These are phyloP conservation scores for Zoroaster sp. DNA, from an alignment of 53 echinoderm and acorn worm genomes.

Conservation along the genomic window DNA sequence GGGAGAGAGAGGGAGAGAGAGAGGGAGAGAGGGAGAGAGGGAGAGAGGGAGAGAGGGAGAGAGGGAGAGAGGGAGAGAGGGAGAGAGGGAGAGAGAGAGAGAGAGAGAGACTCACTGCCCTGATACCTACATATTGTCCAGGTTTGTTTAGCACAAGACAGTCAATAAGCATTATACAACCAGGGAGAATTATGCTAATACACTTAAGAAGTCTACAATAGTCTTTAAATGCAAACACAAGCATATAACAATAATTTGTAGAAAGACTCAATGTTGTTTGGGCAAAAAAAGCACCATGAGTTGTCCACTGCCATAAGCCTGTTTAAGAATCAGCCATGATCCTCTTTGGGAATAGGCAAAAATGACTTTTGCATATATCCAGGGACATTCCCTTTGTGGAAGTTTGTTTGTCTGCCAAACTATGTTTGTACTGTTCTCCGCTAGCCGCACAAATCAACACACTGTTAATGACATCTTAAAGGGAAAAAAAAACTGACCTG, in stretches of 20 bases:
- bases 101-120: background rate
- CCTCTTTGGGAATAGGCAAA: background rate
- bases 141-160: background rate
- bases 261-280: background rate
- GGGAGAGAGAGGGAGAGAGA: too few relatives aligned
- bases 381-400: slow-evolving; percentile 18
- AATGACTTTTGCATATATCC: slow-evolving; percentile 37
- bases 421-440: slow-evolving; percentile 25
- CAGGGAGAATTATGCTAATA: background rate
- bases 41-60: too few relatives aligned
- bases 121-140: background rate
- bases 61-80: too few relatives aligned
- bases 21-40: too few relatives aligned
- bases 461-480: slow-evolving; percentile 12
- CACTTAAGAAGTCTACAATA: background rate
- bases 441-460: slow-evolving; percentile 28
- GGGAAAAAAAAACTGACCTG: background rate
- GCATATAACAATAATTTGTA: background rate
- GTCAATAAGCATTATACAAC: background rate
- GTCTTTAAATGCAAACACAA: background rate
- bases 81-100: too few relatives aligned
- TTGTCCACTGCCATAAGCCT: slow-evolving; percentile 11
- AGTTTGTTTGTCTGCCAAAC: slow-evolving; percentile 47
- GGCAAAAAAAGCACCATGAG: background rate
- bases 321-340: slow-evolving; percentile 12